A percentile compares a stretch with the other conserved stretches of the same genome.
These are phyloP conservation scores for Meliscaeva auricollis DNA, from an alignment of 2,888 invertebrate genomes.

Conservation along the genomic window DNA sequence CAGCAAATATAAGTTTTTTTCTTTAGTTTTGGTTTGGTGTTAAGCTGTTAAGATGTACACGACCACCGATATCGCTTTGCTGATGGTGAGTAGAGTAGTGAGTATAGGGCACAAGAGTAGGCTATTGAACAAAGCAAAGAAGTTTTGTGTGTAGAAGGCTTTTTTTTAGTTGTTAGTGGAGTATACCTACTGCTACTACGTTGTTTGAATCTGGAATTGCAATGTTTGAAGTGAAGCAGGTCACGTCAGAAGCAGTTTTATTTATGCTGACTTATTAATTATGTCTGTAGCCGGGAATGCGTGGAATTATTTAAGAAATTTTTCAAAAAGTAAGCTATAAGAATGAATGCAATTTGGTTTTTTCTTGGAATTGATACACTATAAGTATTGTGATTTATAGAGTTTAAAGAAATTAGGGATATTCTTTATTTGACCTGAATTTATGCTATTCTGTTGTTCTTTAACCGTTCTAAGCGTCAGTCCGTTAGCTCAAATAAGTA, in stretches of 20 bases:
- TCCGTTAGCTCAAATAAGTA: too few species aligned
- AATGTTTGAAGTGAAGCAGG: slow-evolving; percentile 58
- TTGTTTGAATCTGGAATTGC: slow-evolving; percentile 21
- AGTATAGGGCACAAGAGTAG: too few species aligned
- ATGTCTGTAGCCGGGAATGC: slow-evolving; percentile 13
- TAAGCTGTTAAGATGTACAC: slow-evolving; percentile 40
- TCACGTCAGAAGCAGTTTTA: slow-evolving; percentile 41
- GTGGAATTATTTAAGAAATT: slow-evolving; percentile 9
- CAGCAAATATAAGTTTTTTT: too few species aligned
- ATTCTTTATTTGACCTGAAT: too few species aligned
- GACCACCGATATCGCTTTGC: slow-evolving; percentile 11
- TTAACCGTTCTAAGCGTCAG: too few species aligned
- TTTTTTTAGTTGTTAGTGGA: background rate
- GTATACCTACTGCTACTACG: background rate
- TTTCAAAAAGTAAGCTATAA: background rate
- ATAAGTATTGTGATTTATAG: too few species aligned
- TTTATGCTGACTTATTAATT: slow-evolving; percentile 31
- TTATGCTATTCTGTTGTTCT: too few species aligned
- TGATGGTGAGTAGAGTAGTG: slow-evolving; percentile 9
- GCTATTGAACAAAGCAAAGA: slow-evolving; percentile 18
- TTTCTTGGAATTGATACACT: too few species aligned
- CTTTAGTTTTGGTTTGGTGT: slow-evolving; percentile 11
- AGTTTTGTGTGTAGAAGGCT: slow-evolving; percentile 9
- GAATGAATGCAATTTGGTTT: too few species aligned
- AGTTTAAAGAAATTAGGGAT: too few species aligned